Base-by-base conservation (phyloP, 2,113 vertebrate species). In the Microtus montanus region DNA sequence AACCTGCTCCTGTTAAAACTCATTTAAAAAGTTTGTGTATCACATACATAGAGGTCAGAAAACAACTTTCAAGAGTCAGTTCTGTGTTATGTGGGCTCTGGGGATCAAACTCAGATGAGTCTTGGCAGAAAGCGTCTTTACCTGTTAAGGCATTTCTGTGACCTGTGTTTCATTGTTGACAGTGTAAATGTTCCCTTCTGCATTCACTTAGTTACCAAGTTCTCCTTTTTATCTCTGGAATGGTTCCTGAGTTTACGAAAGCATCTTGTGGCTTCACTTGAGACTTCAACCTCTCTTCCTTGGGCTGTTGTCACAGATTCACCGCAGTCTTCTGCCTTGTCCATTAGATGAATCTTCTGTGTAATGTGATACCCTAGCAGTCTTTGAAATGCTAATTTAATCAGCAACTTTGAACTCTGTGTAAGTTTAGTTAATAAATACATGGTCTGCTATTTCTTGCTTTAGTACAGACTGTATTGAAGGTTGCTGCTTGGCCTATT, bases 301-400 rank as follows among this genome's bases (percentile, higher is more conserved):
- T 89, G 61, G 77, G 35, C 82, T 77, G 1, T 66, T 47, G 74
- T 90, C 47, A 73, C 44, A 88, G 78, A n/a, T 92, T 85, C 52
- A 61, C 86, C 89, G 90, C 44, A 73, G 61, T 90, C 63, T 92
- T 92, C 68, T 85, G 14, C 91, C 84, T 73, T 84, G 63, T 93
- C 11, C 6, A 28, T 89, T 80, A 80, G 47, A 19, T 83, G 89
- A 73, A 44, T 94, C 75, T 89, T 93, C 75, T 82, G 0, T 84
- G 38, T 22, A 44, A 5, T 13, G 17, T 71, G 35, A 71, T 71
- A 44, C 58, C 41, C 49, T 90, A 20, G 35, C 47, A 63, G 54
- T 80, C 66, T 89, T 38, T 83, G 52, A 80, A 95, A 93, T 90
- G 82, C 71, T 84, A 74, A 78, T 89, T 70, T 89, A n/a, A 86